These are phyloP conservation scores for Corydoras sp. DNA, from an alignment of 2,113 vertebrate genomes.

Conservation along the genomic window DNA sequence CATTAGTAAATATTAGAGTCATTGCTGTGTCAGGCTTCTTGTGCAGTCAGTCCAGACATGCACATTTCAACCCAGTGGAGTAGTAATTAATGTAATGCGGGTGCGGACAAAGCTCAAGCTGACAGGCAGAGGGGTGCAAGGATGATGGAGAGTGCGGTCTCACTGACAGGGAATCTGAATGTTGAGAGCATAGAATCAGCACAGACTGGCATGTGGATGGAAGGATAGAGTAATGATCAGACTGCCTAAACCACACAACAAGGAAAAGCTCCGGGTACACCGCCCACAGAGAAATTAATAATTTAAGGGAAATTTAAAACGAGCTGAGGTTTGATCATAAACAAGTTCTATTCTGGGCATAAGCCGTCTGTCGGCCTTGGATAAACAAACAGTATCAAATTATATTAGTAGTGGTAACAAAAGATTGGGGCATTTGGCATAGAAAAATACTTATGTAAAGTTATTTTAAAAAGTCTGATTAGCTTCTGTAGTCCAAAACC, in stretches of 20 bases:
- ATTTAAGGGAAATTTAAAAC: too few relatives aligned
- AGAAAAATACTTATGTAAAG: too few relatives aligned
- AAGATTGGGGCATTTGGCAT: too few relatives aligned
- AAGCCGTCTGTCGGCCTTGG: too few relatives aligned
- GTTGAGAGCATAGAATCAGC: conserved; percentile 14
- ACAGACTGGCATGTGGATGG: conserved; percentile 16
- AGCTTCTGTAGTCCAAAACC: too few relatives aligned
- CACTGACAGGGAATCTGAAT: conserved; percentile 30
- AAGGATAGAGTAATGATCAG: conserved; percentile 23
- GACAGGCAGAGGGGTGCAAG: conserved; percentile 33
- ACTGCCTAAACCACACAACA: conserved; percentile 18
- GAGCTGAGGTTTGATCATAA: too few relatives aligned
- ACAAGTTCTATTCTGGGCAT: too few relatives aligned
- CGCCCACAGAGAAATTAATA: too few relatives aligned
- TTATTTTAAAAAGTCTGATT: too few relatives aligned
- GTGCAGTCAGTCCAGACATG: conserved; percentile 31
- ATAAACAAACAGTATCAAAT: too few relatives aligned
- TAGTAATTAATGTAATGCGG: conserved; percentile 37
- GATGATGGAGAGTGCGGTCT: conserved; percentile 20
- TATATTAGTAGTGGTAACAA: too few relatives aligned
- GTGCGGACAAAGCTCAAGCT: conserved; percentile 25
- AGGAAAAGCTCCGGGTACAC: neutral
- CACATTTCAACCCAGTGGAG: conserved; percentile 25
- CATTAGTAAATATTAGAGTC: too few relatives aligned
- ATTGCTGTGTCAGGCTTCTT: conserved; percentile 2